A percentile compares a stretch with the other conserved stretches of the same genome.
phyloP scores from a whole-genome alignment of 2,113 vertebrate genomes.

The Scytalopus superciliaris region DNA sequence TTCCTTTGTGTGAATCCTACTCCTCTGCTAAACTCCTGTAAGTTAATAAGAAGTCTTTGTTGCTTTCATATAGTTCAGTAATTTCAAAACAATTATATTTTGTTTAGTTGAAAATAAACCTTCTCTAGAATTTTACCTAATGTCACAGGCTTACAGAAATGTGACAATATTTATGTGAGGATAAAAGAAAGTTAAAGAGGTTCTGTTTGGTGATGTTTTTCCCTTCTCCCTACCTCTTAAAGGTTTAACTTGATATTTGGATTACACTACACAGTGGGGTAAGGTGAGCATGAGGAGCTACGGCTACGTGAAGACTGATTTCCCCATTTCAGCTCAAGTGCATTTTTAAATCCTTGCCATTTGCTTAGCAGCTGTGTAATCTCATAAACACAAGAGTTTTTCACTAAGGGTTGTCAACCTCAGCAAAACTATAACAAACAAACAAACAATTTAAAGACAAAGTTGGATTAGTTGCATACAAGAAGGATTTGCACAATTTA shows the following conservation, averaged over 20 bases:
- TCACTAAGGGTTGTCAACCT: slow-evolving; percentile 25
- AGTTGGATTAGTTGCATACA: slow-evolving; percentile 39
- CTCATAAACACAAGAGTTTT: slow-evolving; percentile 52
- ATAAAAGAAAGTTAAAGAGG: neutral
- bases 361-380: slow-evolving; percentile 57
- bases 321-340: neutral
- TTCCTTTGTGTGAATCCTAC: neutral
- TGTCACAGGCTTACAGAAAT: neutral
- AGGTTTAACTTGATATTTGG: neutral
- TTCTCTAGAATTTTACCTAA: neutral
- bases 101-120: neutral
- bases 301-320: neutral
- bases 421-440: slow-evolving; percentile 47
- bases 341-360: neutral
- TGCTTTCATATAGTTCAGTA: neutral
- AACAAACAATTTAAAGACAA: slow-evolving; percentile 56
- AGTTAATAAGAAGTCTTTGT: neutral
- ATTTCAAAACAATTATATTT: neutral
- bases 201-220: neutral
- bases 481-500: neutral
- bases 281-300: neutral
- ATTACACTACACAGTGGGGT: neutral
- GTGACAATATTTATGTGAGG: neutral
- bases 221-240: neutral
- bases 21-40: neutral